Evolutionary conservation across 37 sponge, comb jelly and placozoan genomes (phyloP), one percentile per base, ranked within the genome.

Genomic region (Eunapius fragilis): DNA sequence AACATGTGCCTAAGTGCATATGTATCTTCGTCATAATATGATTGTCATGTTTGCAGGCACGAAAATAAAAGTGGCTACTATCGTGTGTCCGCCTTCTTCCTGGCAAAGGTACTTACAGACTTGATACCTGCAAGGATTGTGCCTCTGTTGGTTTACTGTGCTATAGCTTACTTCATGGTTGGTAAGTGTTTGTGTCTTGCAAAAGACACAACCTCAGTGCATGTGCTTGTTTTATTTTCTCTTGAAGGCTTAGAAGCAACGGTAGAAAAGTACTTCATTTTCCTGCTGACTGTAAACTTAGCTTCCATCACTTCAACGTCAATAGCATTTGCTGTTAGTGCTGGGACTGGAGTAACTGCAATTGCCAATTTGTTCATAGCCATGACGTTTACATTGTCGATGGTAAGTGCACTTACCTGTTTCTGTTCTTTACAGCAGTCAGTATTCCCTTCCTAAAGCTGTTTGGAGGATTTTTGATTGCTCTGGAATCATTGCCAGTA

Each of bases 1-100:
- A 28, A 70, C 26, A n/a, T n/a, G n/a, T 30, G 28, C 26, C 7
- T 7, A 28, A 10, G 2, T 5, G 7, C 3, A 26, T 2, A 30
- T 7, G 3, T 30, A 9, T 28, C 4, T 30, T 70, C 3, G 28
- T 9, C 3, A 2, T 28, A 5, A 28, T 70, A 30, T 5, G 5
- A 30, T 70, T 26, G 77, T 17, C 26, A 26, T 22, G 41, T 19
- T 14, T 69, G 36, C 71, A 94, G 94, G 31, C 96, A 95, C 77
- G 93, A 95, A 75, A 92, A 88, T 80, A 81, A 80, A 34, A 93
- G 93, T 78, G 96, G 96, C 0, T 95, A 73, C 69, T 95, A 95
- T 77, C 80, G 95, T 77, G 95, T 95, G 45, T 95, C 95, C 23
- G 76, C 86, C 45, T 95, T 77, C 80, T 95, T 95, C 82, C 13